Conservation (phyloP, 2,888 invertebrate genomes). For the Parascotia fuliginaria region DNA sequence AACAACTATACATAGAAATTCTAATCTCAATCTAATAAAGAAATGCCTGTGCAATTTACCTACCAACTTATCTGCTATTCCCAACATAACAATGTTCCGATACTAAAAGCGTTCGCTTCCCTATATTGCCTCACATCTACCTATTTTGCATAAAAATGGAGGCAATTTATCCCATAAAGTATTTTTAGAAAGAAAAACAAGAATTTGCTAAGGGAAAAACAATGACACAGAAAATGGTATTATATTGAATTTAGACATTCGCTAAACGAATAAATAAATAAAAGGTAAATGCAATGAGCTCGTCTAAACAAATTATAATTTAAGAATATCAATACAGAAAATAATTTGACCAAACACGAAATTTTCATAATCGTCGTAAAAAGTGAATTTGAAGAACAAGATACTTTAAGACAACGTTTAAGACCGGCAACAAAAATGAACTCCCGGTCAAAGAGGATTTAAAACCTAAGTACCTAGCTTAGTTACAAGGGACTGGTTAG, state of each 20-base stretch:
- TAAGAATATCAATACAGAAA: not conserved
- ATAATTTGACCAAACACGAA: not conserved
- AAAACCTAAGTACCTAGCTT: slow-evolving; percentile 16
- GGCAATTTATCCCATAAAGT: slow-evolving; percentile 12
- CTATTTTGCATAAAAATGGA: slow-evolving; percentile 26
- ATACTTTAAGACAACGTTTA: not conserved
- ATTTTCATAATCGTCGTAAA: not conserved
- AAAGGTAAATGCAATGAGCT: no score
- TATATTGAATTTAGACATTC: no score
- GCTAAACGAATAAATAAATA: no score
- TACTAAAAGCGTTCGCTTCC: slow-evolving; percentile 11
- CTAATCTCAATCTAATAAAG: slow-evolving; percentile 27
- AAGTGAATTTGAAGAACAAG: not conserved
- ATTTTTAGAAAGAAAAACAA: slow-evolving; percentile 7
- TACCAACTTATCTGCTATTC: slow-evolving; percentile 15
- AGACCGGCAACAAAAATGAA: slow-evolving; percentile 4
- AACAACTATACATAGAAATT: slow-evolving; percentile 17
- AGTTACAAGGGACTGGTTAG: slow-evolving; percentile 13
- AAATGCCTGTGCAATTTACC: slow-evolving; percentile 7
- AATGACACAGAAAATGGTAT: not conserved
- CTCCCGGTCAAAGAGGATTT: slow-evolving; percentile 9
- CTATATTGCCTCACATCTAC: slow-evolving; percentile 21
- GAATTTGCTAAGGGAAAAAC: not conserved
- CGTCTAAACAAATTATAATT: no score
- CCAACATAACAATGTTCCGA: slow-evolving; percentile 13